A percentile compares a stretch with the other conserved stretches of the same genome.
Conservation (phyloP, 2,113 vertebrate species). For the Mormyrus iriodes region DNA sequence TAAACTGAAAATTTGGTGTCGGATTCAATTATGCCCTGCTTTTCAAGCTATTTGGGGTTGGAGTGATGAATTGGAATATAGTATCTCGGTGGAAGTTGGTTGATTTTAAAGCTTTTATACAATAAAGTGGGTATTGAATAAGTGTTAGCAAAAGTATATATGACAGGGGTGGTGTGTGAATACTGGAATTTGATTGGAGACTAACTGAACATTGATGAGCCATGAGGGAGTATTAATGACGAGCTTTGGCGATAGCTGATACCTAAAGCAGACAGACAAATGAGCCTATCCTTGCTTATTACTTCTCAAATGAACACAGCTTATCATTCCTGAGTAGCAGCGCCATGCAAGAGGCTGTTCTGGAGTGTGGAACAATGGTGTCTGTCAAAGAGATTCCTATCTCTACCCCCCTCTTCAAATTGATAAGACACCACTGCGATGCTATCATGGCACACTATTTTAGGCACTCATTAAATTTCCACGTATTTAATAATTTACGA, state of each 20-base stretch:
- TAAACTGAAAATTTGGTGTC: background rate
- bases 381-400: background rate
- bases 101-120: background rate
- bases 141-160: background rate
- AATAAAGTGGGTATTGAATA: slow-evolving; percentile 4
- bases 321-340: background rate
- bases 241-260: background rate
- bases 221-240: slow-evolving; percentile 24
- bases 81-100: background rate
- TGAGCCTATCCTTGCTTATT: slow-evolving; percentile 6
- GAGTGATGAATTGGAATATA: background rate
- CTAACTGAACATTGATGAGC: slow-evolving; percentile 10
- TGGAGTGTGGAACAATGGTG: background rate
- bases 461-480: background rate
- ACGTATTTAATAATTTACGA: background rate
- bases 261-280: slow-evolving; percentile 17
- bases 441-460: background rate
- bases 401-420: background rate
- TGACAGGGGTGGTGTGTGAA: background rate
- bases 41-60: background rate
- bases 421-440: background rate
- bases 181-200: slow-evolving; percentile 6
- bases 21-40: background rate
- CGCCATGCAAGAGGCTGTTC: background rate
- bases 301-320: slow-evolving; percentile 2